Evolutionary conservation across 2,797 vertebrate species (phyloP).

Genomic region (Columba guinea): DNA sequence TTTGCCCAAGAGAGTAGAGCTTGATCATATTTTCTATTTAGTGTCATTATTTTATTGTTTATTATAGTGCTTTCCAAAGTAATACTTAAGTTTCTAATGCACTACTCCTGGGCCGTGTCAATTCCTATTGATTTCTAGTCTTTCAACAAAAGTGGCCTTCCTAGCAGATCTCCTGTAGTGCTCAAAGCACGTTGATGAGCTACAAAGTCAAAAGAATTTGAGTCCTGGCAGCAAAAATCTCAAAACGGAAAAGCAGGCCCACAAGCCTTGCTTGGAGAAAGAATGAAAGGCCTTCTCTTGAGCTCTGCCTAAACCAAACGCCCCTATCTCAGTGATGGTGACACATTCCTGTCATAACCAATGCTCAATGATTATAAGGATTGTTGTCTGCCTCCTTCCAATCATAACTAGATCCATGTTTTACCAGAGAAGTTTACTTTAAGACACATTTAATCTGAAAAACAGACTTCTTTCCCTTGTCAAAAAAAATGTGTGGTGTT

Average conservation of each 20-base stretch:
- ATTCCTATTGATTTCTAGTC: neutral
- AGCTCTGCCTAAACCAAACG: neutral
- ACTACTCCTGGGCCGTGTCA: rapidly evolving
- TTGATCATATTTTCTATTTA: neutral
- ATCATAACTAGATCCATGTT: neutral
- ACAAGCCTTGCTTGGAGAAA: neutral
- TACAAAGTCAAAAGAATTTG: neutral
- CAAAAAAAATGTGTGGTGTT: neutral
- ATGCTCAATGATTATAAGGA: neutral
- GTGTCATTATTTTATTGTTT: neutral
- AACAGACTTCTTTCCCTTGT: neutral
- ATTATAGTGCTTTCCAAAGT: neutral
- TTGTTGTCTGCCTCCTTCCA: neutral
- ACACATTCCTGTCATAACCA: neutral
- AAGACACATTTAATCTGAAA: neutral
- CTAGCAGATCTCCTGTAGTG: neutral
- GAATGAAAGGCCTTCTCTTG: neutral
- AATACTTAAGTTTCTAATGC: neutral
- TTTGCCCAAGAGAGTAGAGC: neutral
- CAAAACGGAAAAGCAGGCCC: neutral
- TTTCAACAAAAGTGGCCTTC: neutral
- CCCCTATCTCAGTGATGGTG: neutral
- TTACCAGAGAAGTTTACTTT: neutral
- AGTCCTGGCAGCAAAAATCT: neutral
- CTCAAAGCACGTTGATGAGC: neutral